Evolutionary conservation across 1,140 invertebrate species (phyloP), one percentile per base, ranked within the genome.

Genomic region (Philotrypesis tridentata): DNA sequence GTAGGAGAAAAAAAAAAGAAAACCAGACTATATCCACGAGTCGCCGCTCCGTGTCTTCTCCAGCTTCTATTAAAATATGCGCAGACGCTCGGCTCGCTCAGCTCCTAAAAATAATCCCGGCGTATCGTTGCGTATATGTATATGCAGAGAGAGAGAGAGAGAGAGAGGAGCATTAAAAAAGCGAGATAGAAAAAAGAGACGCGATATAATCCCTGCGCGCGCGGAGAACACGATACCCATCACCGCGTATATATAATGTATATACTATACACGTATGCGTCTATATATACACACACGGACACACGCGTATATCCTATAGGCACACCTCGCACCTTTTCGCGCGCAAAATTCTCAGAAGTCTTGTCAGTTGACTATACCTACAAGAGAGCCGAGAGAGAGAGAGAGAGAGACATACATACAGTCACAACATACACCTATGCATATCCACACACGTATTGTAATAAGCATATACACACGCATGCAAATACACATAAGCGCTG

Each of bases 41-140:
- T 29, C 67, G 21, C 17, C 48, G 12, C 43, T 5, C 48, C 17
- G 48, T 33, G 31, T n/a, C 31, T 8, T 25, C 17, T 23, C 2
- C 27, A 8, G 8, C 17, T 14, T 29, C 31, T 31, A 37, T 31
- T 70, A 33, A 70, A 37, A 70, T 70, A 70, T 70, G 31, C 67
- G 37, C 21, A 11, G 31, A 37, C 6, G 31, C 17, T n/a, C 23
- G 67, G 7, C 29, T 70, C 27, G 67, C 67, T 37, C 31, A 70
- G 31, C 67, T n/a, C 67, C 67, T 70, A 70, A 70, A 70, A 70
- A 70, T 70, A 70, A 25, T 12, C 67, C 67, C 48, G 21, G 9
- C 33, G 33, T 37, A 37, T 67, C 5, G 12, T 4, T 7, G 63
- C 5, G 27, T 37, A 37, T 37, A 37, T 3, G 9, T 37, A 9